phyloP scores from a whole-genome alignment of 2,113 vertebrate species.

The Periophthalmus modestus region DNA sequence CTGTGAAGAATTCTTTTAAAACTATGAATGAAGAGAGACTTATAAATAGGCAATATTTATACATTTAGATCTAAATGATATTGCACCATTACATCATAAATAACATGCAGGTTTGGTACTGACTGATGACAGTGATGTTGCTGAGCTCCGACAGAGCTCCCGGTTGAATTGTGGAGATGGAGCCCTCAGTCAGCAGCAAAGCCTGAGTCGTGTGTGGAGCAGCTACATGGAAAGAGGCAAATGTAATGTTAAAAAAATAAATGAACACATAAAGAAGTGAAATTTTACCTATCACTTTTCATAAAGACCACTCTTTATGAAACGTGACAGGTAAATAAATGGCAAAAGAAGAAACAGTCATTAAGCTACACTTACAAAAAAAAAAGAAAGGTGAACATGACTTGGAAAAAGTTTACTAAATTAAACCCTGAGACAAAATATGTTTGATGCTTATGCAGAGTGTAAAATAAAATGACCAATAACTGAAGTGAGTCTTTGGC shows the following conservation, averaged over 20 bases:
- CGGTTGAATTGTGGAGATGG: slow-evolving; percentile 66
- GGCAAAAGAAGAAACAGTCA: too few species aligned
- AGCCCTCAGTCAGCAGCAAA: slow-evolving; percentile 77
- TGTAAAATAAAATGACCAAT: slow-evolving; percentile 60
- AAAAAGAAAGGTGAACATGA: too few species aligned
- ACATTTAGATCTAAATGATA: too few species aligned
- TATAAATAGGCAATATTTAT: too few species aligned
- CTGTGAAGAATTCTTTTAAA: too few species aligned
- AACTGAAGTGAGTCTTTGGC: slow-evolving; percentile 72
- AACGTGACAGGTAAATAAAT: too few species aligned
- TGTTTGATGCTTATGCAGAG: background rate
- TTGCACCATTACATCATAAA: background rate
- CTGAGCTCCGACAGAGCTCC: slow-evolving; percentile 70
- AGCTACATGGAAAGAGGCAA: slow-evolving; percentile 20
- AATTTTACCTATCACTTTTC: too few species aligned
- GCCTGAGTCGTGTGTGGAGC: slow-evolving; percentile 72
- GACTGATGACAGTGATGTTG: slow-evolving; percentile 76
- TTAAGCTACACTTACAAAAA: background rate
- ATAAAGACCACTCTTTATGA: too few species aligned
- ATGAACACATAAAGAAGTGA: too few species aligned
- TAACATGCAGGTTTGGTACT: background rate
- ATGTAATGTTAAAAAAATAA: background rate
- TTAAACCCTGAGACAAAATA: background rate
- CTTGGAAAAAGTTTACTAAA: background rate
- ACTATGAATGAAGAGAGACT: too few species aligned